Evolutionary conservation across 2,888 invertebrate species (phyloP), one percentile per base, ranked within the genome.

Genomic region (Notodonta dromedarius): DNA sequence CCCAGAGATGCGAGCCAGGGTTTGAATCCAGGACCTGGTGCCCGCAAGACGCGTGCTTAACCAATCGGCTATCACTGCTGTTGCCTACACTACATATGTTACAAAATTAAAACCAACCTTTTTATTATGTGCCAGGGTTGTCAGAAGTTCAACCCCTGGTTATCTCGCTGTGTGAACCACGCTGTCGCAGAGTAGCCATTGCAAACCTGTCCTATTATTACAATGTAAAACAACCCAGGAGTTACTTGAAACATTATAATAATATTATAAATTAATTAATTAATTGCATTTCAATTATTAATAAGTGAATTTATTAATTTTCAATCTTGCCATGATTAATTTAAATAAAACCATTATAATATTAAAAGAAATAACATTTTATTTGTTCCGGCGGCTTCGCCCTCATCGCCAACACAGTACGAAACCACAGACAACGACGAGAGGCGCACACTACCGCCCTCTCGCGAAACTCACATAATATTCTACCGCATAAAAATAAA

Each of bases 321-420:
- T n/a, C n/a, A n/a, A n/a, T n/a, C n/a, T n/a, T n/a, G n/a, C n/a
- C n/a, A n/a, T n/a, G n/a, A 8, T 51, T 8, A 4, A 46, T 4
- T 5, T 60, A 74, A 74, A 80, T 77, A 66, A 71, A 78, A 73
- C 62, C 40, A 66, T 52, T 39, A 12, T 48, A 52, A 66, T 72
- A 67, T 64, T 85, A 88, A 86, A 90, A 90, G 90, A 91, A 91
- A 90, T 91, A 91, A 88, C 86, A 78, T 87, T 90, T 77, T 72
- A 77, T 80, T 88, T 88, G 88, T 88, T 88, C 87, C 74, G 75
- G 78, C 78, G 84, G 82, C 83, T 76, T 78, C 77, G 65, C 63
- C 66, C 76, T 60, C 57, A 74, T 75, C 71, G 76, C 76, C 76
- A 75, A 73, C 73, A 67, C 69, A 74, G 57, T 67, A 75, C 62